Percentiles rank a stretch among this genome's conserved stretches.
Evolutionary conservation across 1,140 invertebrate genomes (phyloP).

Genomic region (Galleria mellonella): DNA sequence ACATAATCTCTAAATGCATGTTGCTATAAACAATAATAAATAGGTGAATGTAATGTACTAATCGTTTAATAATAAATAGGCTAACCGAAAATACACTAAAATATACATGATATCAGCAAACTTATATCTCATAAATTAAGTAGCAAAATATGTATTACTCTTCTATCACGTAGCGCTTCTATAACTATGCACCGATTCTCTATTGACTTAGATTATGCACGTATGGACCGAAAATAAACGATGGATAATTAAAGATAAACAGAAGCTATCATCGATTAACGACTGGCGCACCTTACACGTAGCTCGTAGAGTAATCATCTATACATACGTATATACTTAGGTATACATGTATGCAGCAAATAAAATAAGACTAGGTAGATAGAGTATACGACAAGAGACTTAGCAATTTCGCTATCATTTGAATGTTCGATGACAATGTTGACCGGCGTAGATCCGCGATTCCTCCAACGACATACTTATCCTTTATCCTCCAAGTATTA

Average conservation of each 20-base stretch:
- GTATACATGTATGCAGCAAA: too few relatives aligned
- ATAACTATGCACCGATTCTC: conserved; percentile 25
- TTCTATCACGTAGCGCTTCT: conserved; percentile 31
- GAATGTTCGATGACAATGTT: conserved; percentile 72
- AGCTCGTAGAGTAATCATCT: conserved; percentile 2
- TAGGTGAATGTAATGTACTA: conserved; percentile 6
- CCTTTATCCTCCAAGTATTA: too few relatives aligned
- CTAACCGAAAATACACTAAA: conserved; percentile 9
- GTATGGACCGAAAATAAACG: neutral
- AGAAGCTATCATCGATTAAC: neutral
- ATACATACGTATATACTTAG: neutral
- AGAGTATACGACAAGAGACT: neutral
- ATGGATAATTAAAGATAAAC: neutral
- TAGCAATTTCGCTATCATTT: conserved; percentile 18
- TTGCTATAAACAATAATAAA: conserved; percentile 11
- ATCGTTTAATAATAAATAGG: conserved; percentile 17
- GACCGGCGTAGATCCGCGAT: conserved; percentile 24
- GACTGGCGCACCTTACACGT: conserved; percentile 1
- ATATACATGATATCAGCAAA: conserved; percentile 12
- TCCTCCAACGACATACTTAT: conserved; percentile 4
- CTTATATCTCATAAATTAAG: conserved; percentile 15
- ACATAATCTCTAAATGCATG: neutral
- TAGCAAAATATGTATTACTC: conserved; percentile 9
- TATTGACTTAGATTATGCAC: conserved; percentile 22
- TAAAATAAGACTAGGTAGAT: neutral